Percentiles rank a stretch among this genome's conserved stretches.
These are phyloP conservation scores for Hyposoter didymator DNA, from an alignment of 2,888 invertebrate species.

Conservation along the genomic window DNA sequence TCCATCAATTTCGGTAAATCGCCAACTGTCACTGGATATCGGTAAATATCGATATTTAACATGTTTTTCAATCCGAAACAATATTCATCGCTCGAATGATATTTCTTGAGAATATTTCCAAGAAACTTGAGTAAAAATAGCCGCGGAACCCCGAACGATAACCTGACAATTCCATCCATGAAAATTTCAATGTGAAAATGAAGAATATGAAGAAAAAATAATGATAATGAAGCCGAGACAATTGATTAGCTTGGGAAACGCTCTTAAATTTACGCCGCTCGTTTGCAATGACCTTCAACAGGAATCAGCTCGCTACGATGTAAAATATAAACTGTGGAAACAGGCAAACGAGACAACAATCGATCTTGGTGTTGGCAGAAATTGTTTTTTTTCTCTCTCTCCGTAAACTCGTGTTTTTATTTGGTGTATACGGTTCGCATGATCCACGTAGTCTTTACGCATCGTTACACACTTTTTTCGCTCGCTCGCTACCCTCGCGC, in stretches of 20 bases:
- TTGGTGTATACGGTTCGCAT: background rate
- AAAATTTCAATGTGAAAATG: background rate
- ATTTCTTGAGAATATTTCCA: background rate
- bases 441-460: background rate
- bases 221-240: background rate
- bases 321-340: background rate
- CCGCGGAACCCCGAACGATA: background rate
- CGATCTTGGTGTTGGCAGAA: background rate
- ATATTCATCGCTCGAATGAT: background rate
- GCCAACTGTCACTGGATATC: background rate
- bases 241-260: background rate
- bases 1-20: background rate
- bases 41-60: background rate
- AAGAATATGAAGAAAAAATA: background rate
- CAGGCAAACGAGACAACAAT: background rate
- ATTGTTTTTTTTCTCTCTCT: background rate
- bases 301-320: background rate
- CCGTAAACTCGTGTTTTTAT: constrained; percentile 2
- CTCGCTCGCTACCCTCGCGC: constrained; percentile 7
- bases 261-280: background rate
- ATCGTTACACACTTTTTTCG: constrained; percentile 14
- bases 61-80: background rate
- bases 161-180: no score
- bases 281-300: constrained; percentile 4
- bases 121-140: background rate